Evolutionary conservation across 1,140 invertebrate genomes (phyloP).

Genomic region (Trichonephila clavata): DNA sequence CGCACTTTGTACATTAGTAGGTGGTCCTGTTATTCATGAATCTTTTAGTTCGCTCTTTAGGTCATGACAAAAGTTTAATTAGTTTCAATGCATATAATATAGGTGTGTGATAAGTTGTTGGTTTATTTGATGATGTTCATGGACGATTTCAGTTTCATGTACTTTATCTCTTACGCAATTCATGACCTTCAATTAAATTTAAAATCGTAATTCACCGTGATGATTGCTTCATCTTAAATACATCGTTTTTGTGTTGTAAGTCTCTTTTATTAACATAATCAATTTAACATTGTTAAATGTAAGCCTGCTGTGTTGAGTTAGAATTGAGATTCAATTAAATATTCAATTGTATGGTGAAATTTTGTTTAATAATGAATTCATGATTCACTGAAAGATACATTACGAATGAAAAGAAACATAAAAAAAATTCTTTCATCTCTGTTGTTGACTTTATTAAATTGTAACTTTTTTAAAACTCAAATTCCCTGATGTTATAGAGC

Average conservation of each 20-base stretch:
- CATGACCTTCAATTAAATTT: not conserved
- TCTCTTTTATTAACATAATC: not conserved
- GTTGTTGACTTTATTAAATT: no score
- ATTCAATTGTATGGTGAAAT: not conserved
- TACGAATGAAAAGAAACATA: no score
- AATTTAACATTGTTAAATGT: not conserved
- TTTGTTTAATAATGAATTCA: no score
- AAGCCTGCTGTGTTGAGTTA: not conserved
- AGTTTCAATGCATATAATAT: not conserved
- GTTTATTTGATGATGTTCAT: not conserved
- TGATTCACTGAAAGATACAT: no score
- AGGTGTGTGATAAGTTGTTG: not conserved
- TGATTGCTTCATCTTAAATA: not conserved
- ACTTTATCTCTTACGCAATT: no score
- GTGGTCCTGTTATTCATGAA: not conserved
- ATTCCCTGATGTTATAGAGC: no score
- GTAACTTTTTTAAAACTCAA: no score
- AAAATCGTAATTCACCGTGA: not conserved
- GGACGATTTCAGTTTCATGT: not conserved
- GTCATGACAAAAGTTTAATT: slow-evolving; percentile 16
- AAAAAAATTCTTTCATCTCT: no score
- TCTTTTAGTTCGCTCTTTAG: not conserved
- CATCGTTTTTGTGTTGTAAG: not conserved
- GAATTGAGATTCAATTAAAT: not conserved
- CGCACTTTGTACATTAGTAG: not conserved